A percentile compares a stretch with the other conserved stretches of the same genome.
These are phyloP conservation scores for Linepithema humile DNA, from an alignment of 1,140 invertebrate genomes.

Conservation along the genomic window DNA sequence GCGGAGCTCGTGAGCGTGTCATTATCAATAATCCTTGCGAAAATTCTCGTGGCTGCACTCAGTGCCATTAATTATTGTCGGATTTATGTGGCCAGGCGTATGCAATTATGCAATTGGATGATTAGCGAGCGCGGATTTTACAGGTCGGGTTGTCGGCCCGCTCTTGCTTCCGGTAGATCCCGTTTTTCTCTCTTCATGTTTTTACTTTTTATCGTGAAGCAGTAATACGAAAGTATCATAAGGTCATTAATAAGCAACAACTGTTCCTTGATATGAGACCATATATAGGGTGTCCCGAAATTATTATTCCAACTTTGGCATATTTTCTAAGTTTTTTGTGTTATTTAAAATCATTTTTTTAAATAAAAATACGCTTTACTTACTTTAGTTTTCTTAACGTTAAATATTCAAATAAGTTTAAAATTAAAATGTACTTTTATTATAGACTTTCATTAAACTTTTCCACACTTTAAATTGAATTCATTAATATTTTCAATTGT, in stretches of 20 bases:
- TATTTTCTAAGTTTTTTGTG: neutral
- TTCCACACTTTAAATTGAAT: neutral
- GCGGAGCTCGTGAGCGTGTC: constrained; percentile 8
- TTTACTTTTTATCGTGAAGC: constrained; percentile 16
- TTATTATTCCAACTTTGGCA: neutral
- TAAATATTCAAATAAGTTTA: neutral
- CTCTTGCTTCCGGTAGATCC: constrained; percentile 60
- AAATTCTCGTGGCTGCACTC: constrained; percentile 37
- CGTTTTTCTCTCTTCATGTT: constrained; percentile 59
- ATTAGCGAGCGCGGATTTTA: constrained; percentile 67
- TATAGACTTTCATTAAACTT: neutral
- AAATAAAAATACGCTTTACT: no score
- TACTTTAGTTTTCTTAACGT: neutral
- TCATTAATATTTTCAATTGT: no score
- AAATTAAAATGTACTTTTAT: neutral
- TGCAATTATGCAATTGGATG: constrained; percentile 76
- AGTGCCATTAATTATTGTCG: constrained; percentile 72
- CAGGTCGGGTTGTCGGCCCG: constrained; percentile 4
- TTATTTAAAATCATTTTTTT: neutral
- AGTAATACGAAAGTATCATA: neutral
- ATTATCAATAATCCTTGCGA: constrained; percentile 53
- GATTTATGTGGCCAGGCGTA: constrained; percentile 50
- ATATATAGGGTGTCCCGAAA: neutral
- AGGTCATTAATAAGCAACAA: constrained; percentile 22
- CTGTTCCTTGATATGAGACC: neutral